A percentile compares a stretch with the other conserved stretches of the same genome.
phyloP scores from a whole-genome alignment of 2,797 vertebrate genomes.

The Halcyon badia region DNA sequence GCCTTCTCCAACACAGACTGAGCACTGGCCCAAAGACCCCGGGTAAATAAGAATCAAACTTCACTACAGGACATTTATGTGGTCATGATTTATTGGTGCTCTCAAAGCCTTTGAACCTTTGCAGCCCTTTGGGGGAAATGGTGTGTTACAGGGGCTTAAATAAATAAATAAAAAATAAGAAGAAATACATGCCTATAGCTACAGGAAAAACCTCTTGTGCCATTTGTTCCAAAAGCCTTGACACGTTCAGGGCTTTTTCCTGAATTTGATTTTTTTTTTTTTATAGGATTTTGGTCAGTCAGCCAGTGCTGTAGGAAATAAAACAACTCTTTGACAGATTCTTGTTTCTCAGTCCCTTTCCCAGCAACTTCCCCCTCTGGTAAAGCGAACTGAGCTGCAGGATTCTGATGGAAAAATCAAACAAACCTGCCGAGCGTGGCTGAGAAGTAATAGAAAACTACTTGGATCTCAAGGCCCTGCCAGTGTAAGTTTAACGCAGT shows the following conservation, averaged over 20 bases:
- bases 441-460: conserved; percentile 66
- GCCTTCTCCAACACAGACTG: conserved; percentile 68
- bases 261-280: conserved; percentile 68
- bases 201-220: conserved; percentile 74
- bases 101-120: conserved; percentile 76
- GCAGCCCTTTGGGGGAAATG: conserved; percentile 72
- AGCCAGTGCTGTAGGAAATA: conserved; percentile 66
- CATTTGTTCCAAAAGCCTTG: conserved; percentile 78
- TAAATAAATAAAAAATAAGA: conserved; percentile 77
- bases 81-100: conserved; percentile 72
- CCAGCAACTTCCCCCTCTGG: conserved; percentile 19
- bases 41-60: conserved; percentile 79
- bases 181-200: conserved; percentile 76
- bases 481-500: conserved; percentile 11
- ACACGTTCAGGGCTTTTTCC: conserved; percentile 74
- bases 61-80: conserved; percentile 76
- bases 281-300: conserved; percentile 73
- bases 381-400: conserved; percentile 57
- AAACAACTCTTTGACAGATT: conserved; percentile 66
- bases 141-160: conserved; percentile 74
- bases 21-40: conserved; percentile 74
- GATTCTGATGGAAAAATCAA: conserved; percentile 73
- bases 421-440: conserved; percentile 55
- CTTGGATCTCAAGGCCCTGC: conserved; percentile 45
- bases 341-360: conserved; percentile 42